A percentile compares a stretch with the other conserved stretches of the same genome.
Conservation (phyloP, 2,888 invertebrate species). For the Rhopalosiphum nymphaeae region DNA sequence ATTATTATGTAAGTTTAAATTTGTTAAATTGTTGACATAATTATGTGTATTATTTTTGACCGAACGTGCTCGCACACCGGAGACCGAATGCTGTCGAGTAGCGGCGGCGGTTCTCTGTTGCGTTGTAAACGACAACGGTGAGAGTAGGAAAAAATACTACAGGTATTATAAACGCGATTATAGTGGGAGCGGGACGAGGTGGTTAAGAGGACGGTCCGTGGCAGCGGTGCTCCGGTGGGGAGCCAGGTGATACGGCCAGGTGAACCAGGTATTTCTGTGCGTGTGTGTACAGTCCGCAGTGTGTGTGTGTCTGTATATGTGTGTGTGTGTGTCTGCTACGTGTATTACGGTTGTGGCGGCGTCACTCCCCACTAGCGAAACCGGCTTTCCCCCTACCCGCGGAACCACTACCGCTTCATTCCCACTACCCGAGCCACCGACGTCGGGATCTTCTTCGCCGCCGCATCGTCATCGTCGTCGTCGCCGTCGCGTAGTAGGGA, state of each 20-base stretch:
- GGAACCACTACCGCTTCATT: background rate
- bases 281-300: background rate
- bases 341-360: slow-evolving; percentile 12
- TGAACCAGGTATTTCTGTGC: slow-evolving; percentile 63
- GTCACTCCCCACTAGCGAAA: slow-evolving; percentile 49
- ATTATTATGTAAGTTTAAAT: background rate
- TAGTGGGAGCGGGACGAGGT: background rate
- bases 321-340: background rate
- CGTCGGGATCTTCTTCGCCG: slow-evolving; percentile 53
- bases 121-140: background rate
- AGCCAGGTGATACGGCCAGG: slow-evolving; percentile 65
- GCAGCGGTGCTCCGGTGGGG: slow-evolving; percentile 15
- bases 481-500: background rate
- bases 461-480: slow-evolving; percentile 3
- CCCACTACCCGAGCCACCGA: background rate
- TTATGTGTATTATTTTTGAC: background rate
- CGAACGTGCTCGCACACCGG: slow-evolving; percentile 61
- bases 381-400: slow-evolving; percentile 55
- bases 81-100: slow-evolving; percentile 63
- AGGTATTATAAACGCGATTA: slow-evolving; percentile 48
- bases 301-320: background rate
- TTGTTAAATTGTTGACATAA: background rate
- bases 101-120: slow-evolving; percentile 43
- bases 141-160: slow-evolving; percentile 43
- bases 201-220: background rate